Evolutionary conservation across 2,888 invertebrate genomes (phyloP), one percentile per base, ranked within the genome.

Genomic region (Lacanobia wlatinum): DNA sequence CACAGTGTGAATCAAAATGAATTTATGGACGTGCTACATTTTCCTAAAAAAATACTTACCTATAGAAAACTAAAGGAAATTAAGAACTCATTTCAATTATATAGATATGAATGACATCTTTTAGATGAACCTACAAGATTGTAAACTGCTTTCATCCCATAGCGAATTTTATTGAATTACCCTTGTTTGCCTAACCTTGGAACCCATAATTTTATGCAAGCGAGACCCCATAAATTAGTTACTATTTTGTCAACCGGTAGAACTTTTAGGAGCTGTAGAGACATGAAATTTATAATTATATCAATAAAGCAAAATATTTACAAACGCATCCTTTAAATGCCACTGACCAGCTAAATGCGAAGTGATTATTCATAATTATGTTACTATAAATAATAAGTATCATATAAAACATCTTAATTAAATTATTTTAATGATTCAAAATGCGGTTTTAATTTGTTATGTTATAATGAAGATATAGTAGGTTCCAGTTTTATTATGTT

Each of bases 351-450:
- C 48, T 70, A 65, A 73, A 67, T 76, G 40, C 7, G 34, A 70
- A 58, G 65, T 78, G 52, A 85, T 77, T 81, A 83, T 78, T 85
- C 65, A 77, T 80, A 85, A 80, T 70, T 75, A 83, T 56, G 63
- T 75, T 65, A 68, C 56, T 69, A 75, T 71, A 59, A 67, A 68
- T 74, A 80, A 64, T 21, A 56, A 50, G 43, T 40, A 61, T 62
- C 53, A 70, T 28, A 60, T 16, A 65, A 58, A 70, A 82, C 69
- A 56, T 66, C 64, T 80, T 68, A 73, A 84, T 85, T 85, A 78
- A 71, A 86, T 82, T 76, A 72, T 56, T 76, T 81, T 75, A 82
- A 84, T 86, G 72, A 78, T 73, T 68, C 69, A 67, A 67, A 82
- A 77, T 50, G 58, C 9, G 55, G 60, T 76, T 74, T 76, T 61